Evolutionary conservation across 2,113 vertebrate genomes (phyloP).

Genomic region (Benitochromis conjunctus): DNA sequence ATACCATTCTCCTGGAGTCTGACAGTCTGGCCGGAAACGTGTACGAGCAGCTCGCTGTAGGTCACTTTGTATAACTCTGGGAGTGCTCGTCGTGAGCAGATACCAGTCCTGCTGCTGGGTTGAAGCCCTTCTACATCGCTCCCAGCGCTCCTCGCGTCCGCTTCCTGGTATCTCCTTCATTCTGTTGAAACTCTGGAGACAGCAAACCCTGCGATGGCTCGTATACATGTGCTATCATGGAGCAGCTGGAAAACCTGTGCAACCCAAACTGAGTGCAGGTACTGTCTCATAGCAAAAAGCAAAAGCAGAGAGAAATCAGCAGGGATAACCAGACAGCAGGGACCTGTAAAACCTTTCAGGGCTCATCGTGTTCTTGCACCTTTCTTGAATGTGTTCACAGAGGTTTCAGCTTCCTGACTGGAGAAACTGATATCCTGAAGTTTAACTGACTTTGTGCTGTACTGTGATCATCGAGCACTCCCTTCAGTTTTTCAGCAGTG

Average conservation of each 20-base stretch:
- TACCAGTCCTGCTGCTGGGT: background rate
- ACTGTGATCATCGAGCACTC: too few relatives aligned
- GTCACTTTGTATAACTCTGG: background rate
- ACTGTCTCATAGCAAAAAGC: background rate
- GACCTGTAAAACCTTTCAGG: background rate
- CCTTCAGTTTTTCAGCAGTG: too few relatives aligned
- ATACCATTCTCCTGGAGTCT: background rate
- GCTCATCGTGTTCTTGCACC: background rate
- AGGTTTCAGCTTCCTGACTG: background rate
- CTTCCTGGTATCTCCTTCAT: background rate
- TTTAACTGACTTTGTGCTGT: too few relatives aligned
- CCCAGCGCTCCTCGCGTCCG: too few relatives aligned
- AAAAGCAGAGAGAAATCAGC: background rate
- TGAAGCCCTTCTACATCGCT: background rate
- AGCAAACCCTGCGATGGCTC: accelerated
- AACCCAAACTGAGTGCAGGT: background rate
- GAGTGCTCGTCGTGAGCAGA: background rate
- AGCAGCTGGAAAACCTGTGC: background rate
- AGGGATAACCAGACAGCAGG: accelerated
- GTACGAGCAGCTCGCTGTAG: background rate
- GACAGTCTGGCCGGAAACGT: accelerated
- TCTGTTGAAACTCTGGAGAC: background rate
- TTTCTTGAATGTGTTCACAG: background rate
- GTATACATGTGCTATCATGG: background rate
- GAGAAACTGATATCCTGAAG: background rate